phyloP scores from a whole-genome alignment of 1,140 invertebrate species.

The Drosophila littoralis region DNA sequence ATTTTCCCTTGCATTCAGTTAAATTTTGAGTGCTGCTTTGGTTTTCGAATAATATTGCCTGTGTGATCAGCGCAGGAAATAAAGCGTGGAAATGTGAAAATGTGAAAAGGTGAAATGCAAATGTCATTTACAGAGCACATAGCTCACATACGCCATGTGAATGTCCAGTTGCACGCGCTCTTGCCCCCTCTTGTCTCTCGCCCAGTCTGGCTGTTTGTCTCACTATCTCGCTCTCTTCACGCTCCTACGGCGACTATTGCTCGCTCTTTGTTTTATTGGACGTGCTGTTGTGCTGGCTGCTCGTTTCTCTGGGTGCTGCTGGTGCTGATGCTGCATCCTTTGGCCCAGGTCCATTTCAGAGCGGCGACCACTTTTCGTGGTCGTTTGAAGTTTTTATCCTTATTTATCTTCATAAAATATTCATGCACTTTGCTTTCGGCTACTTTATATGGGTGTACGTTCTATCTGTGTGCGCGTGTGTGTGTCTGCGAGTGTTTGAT shows the following conservation, averaged over 20 bases:
- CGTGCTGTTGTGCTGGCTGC: constrained; percentile 21
- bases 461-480: neutral
- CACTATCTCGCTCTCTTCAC: neutral
- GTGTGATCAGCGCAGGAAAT: constrained; percentile 16
- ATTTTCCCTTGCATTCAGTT: neutral
- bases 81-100: constrained; percentile 21
- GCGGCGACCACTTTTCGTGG: constrained; percentile 61
- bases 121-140: constrained; percentile 51
- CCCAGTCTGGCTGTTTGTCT: neutral
- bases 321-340: constrained; percentile 41
- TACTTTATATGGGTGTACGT: constrained; percentile 26
- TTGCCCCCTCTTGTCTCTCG: neutral
- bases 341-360: constrained; percentile 26
- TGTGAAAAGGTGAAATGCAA: constrained; percentile 55
- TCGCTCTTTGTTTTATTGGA: constrained; percentile 26
- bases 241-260: neutral
- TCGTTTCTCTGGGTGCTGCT: constrained; percentile 27
- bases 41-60: constrained; percentile 5
- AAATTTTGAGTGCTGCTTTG: constrained; percentile 5
- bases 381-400: constrained; percentile 81
- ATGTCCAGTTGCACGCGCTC: constrained; percentile 24
- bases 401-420: constrained; percentile 83
- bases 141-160: constrained; percentile 67
- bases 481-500: constrained; percentile 8
- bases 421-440: constrained; percentile 71